Evolutionary conservation across 1,140 invertebrate genomes (phyloP), one percentile per base, ranked within the genome.

Genomic region (Mesaphorura yosii): DNA sequence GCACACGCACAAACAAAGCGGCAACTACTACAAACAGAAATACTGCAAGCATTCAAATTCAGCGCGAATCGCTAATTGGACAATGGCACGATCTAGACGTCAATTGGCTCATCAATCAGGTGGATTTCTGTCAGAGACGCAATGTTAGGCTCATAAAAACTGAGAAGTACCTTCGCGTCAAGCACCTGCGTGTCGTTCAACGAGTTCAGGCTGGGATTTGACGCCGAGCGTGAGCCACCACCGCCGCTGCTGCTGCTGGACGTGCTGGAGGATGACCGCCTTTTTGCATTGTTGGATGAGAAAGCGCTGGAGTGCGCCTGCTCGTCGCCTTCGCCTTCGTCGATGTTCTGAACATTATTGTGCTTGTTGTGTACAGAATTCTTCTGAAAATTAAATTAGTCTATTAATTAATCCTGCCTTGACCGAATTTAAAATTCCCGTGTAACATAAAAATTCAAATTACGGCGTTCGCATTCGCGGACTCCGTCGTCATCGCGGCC

Each of bases 151-250:
- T 53, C 37, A 48, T 40, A 55, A 53, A 62, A 53, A 22, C 53
- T 50, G 39, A 49, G 48, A 51, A 53, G 44, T 62, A 62, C 60
- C 60, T 62, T 62, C 20, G 58, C 60, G 34, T 62, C 60, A 14
- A 62, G 45, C 17, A 25, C 34, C 51, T 58, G 47, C n/a, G 53
- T 58, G 41, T 62, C 28, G 38, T 38, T 54, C 25, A 58, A 48
- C n/a, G n/a, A n/a, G n/a, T n/a, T n/a, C n/a, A n/a, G n/a, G n/a
- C n/a, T n/a, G n/a, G n/a, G n/a, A n/a, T n/a, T n/a, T n/a, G n/a
- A n/a, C n/a, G n/a, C n/a, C n/a, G n/a, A n/a, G n/a, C n/a, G n/a
- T n/a, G n/a, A n/a, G n/a, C n/a, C n/a, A n/a, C n/a, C n/a, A n/a
- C n/a, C n/a, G 14, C 25, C 20, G 4, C 12, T 5, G 7, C 20